These are phyloP conservation scores for Corythornis vintsioides DNA, from an alignment of 2,113 vertebrate species.

Conservation along the genomic window DNA sequence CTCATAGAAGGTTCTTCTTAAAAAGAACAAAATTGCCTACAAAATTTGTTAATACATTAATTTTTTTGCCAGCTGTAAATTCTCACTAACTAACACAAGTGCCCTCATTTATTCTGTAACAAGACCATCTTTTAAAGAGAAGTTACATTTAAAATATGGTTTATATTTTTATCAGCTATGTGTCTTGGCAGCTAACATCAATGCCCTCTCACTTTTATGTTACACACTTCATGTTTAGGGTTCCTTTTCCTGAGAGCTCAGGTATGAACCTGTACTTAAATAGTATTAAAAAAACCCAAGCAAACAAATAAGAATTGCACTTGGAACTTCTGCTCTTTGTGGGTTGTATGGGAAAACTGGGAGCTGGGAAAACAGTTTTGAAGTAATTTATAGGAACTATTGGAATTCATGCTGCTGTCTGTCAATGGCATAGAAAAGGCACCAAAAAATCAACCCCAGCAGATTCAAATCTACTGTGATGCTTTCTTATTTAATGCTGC, in stretches of 20 bases:
- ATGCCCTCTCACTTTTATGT: neutral
- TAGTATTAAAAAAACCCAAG: neutral
- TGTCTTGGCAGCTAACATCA: neutral
- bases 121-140: neutral
- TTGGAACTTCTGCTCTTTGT: slow-evolving; percentile 18
- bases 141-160: neutral
- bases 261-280: neutral
- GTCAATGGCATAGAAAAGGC: neutral
- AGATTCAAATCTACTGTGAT: rapidly evolving
- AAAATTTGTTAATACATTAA: neutral
- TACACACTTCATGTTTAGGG: neutral
- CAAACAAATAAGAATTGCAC: neutral
- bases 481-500: neutral
- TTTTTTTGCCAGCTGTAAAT: neutral
- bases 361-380: neutral
- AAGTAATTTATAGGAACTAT: neutral
- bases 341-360: neutral
- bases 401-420: neutral
- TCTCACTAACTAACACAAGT: neutral
- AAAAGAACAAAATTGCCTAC: neutral
- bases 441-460: neutral
- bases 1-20: neutral
- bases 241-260: neutral
- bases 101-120: neutral
- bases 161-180: neutral